Evolutionary conservation across 2,113 vertebrate species (phyloP).

Genomic region (Sprattus sprattus): DNA sequence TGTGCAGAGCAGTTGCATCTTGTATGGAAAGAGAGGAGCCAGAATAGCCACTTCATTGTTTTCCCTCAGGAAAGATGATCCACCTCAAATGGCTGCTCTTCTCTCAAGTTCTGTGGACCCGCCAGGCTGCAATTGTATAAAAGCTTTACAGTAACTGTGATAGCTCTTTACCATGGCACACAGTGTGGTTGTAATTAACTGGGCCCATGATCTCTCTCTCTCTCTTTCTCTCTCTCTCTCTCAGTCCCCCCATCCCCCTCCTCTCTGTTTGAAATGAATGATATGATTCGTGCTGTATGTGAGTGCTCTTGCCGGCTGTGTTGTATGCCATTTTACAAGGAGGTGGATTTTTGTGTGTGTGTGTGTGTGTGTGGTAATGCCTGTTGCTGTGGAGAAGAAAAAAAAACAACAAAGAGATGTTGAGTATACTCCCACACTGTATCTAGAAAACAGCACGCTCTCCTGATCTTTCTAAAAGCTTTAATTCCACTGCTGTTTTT

Average conservation of each 20-base stretch:
- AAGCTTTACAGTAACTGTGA: not conserved
- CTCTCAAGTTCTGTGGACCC: not conserved
- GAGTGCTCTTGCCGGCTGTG: not conserved
- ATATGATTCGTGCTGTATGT: not conserved
- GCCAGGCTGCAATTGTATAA: not conserved
- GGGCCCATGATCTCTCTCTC: not conserved
- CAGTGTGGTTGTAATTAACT: not conserved
- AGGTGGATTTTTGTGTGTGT: not conserved
- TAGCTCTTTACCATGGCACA: not conserved
- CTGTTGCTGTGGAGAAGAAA: conserved; percentile 1
- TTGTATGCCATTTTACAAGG: not conserved
- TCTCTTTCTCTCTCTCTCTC: not conserved
- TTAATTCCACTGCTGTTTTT: not conserved
- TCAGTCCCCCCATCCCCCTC: not conserved
- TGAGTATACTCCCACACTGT: conserved; percentile 11
- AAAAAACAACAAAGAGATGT: not conserved
- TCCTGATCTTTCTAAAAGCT: not conserved
- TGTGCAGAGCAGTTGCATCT: not conserved
- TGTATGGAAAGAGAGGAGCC: not conserved
- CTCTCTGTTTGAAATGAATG: not conserved
- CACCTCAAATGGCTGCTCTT: not conserved
- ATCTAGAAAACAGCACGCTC: conserved; percentile 23
- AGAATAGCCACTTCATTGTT: not conserved
- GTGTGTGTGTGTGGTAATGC: not conserved
- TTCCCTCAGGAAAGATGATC: not conserved